phyloP scores from a whole-genome alignment of 2,888 invertebrate species.

The Drosophila robusta region DNA sequence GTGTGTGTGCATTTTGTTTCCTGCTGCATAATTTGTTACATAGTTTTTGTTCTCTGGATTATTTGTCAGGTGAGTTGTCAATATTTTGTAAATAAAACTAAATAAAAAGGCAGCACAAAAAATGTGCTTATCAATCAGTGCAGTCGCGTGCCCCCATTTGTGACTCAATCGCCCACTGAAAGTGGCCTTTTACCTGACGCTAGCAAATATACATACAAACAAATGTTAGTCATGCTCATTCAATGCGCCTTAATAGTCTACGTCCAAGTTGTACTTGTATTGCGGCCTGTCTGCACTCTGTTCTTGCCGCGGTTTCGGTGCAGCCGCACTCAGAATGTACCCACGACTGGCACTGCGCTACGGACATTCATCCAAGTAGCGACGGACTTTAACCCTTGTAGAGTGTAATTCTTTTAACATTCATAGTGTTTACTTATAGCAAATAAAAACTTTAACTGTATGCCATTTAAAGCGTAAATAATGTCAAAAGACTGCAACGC shows the following conservation, averaged over 20 bases:
- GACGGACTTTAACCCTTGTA: slow-evolving; percentile 14
- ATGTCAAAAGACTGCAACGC: slow-evolving; percentile 13
- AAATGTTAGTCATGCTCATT: slow-evolving; percentile 38
- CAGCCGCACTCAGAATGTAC: slow-evolving; percentile 59
- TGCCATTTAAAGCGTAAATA: not conserved
- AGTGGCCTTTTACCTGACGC: slow-evolving; percentile 15
- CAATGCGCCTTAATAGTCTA: slow-evolving; percentile 3
- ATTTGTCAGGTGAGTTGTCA: slow-evolving; percentile 28
- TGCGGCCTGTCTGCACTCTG: slow-evolving; percentile 26
- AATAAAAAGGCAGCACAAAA: not conserved
- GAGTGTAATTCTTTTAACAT: slow-evolving; percentile 6
- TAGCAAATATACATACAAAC: not conserved
- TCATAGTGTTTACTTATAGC: slow-evolving; percentile 2
- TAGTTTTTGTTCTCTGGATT: slow-evolving; percentile 32
- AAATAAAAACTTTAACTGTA: not conserved
- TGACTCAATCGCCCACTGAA: slow-evolving; percentile 25
- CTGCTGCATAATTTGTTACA: slow-evolving; percentile 30
- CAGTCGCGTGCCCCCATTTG: slow-evolving; percentile 18
- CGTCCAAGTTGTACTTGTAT: too few relatives aligned
- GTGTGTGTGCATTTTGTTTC: slow-evolving; percentile 43
- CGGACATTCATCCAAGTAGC: slow-evolving; percentile 9
- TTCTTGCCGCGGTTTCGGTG: slow-evolving; percentile 33
- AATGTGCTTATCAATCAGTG: slow-evolving; percentile 18
- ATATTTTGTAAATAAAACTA: slow-evolving; percentile 1
- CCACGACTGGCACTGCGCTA: slow-evolving; percentile 10